phyloP scores from a whole-genome alignment of 2,113 vertebrate genomes.

The Daboia siamensis region DNA sequence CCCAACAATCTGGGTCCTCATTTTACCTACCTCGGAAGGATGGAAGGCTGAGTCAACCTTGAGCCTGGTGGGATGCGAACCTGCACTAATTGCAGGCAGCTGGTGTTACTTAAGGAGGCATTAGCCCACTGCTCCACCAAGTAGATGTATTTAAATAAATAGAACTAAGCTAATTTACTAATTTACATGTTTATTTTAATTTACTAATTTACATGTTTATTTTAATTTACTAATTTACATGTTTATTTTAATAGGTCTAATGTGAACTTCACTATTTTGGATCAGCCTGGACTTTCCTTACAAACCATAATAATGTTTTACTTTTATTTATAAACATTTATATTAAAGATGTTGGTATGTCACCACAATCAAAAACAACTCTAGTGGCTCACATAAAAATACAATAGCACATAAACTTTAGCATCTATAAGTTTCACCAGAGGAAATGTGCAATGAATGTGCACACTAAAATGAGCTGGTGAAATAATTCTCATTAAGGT shows the following conservation, averaged over 20 bases:
- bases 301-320: background rate
- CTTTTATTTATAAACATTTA: background rate
- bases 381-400: background rate
- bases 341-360: background rate
- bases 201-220: background rate
- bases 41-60: no score
- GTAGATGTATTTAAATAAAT: background rate
- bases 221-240: background rate
- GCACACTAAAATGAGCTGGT: background rate
- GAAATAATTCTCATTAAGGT: background rate
- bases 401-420: background rate
- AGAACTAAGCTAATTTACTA: background rate
- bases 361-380: background rate
- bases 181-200: no score
- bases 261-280: background rate
- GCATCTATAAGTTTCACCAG: background rate
- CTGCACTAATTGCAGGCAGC: no score
- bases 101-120: no score
- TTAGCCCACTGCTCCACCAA: no score
- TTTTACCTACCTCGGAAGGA: no score
- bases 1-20: no score
- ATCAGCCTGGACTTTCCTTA: background rate
- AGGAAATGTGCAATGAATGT: background rate
- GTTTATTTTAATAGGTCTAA: background rate
- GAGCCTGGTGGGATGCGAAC: no score